A percentile compares a stretch with the other conserved stretches of the same genome.
phyloP scores from a whole-genome alignment of 2,888 invertebrate genomes.

The Tipula confusa region DNA sequence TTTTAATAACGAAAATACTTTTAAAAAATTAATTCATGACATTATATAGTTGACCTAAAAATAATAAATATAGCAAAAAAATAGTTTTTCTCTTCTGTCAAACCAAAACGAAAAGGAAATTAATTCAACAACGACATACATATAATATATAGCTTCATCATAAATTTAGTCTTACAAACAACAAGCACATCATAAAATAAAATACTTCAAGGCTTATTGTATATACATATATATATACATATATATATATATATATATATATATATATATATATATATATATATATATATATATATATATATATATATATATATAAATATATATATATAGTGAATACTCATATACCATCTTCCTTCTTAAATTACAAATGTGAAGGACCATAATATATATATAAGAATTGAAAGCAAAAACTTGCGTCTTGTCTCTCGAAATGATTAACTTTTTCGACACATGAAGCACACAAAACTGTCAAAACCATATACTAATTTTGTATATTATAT shows the following conservation, averaged over 20 bases:
- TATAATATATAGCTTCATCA: background rate
- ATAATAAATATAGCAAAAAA: too few relatives aligned
- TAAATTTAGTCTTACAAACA: background rate
- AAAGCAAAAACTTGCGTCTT: background rate
- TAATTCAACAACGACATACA: background rate
- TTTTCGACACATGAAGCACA: background rate
- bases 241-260: background rate
- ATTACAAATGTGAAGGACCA: background rate
- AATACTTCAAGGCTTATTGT: background rate
- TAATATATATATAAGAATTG: background rate
- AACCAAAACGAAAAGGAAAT: background rate
- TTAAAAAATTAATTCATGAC: background rate
- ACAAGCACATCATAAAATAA: background rate
- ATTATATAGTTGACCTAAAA: background rate
- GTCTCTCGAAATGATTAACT: constrained; percentile 12
- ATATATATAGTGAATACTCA: background rate
- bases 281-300: background rate
- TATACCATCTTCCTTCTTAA: background rate
- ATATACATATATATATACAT: too few relatives aligned
- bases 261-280: background rate
- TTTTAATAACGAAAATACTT: background rate
- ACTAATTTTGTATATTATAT: background rate
- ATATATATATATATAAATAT: background rate
- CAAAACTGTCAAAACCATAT: background rate
- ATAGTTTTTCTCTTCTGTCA: background rate